Percentiles rank a stretch among this genome's conserved stretches.
Evolutionary conservation across 2,113 vertebrate genomes (phyloP).

Genomic region (Neolamprologus brichardi): DNA sequence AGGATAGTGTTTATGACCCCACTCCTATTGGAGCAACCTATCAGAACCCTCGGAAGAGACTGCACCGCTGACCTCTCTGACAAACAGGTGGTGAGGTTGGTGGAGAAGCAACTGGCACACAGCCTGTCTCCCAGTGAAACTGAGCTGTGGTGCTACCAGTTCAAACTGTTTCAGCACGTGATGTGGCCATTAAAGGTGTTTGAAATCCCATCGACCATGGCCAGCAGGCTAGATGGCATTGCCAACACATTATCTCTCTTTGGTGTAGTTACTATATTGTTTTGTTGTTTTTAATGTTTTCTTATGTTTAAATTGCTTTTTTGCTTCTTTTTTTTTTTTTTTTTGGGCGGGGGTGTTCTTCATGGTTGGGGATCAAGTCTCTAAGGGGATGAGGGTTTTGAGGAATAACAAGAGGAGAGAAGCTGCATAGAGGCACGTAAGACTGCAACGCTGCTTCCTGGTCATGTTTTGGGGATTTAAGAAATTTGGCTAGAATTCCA

Average conservation of each 20-base stretch:
- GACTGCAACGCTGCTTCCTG: neutral
- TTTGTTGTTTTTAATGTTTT: neutral
- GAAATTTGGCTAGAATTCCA: neutral
- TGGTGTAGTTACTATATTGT: neutral
- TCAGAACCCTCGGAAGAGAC: neutral
- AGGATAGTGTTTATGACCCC: neutral
- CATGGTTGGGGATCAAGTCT: neutral
- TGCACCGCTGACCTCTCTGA: neutral
- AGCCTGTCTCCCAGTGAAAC: neutral
- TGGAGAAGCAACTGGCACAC: neutral
- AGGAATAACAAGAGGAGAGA: neutral
- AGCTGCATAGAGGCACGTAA: neutral
- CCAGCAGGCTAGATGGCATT: neutral
- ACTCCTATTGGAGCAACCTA: neutral
- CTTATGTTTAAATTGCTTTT: neutral
- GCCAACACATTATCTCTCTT: neutral
- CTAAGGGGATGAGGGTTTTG: neutral
- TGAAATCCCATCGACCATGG: neutral
- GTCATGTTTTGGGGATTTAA: neutral
- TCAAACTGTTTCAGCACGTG: neutral
- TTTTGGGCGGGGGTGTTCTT: rapidly evolving
- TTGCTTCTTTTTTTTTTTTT: neutral
- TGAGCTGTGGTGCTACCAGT: neutral
- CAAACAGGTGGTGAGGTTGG: neutral
- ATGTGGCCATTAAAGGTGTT: neutral